These are phyloP conservation scores for Agrotis exclamationis DNA, from an alignment of 2,888 invertebrate genomes.

Conservation along the genomic window DNA sequence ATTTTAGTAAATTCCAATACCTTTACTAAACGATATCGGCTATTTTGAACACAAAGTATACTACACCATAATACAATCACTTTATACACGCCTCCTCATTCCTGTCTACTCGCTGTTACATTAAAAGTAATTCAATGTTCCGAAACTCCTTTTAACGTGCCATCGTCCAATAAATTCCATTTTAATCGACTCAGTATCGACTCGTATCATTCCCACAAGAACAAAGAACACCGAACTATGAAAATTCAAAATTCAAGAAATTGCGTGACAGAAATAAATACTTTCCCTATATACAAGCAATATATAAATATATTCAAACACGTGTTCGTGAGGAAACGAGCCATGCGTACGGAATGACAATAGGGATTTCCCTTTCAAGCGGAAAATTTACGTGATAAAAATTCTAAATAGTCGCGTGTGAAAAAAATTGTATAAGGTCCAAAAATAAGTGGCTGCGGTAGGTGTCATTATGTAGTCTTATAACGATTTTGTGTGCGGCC, in stretches of 20 bases:
- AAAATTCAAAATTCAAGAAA: constrained; percentile 82
- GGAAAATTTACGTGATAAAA: constrained; percentile 91
- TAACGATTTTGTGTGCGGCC: constrained; percentile 82
- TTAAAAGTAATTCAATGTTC: constrained; percentile 71
- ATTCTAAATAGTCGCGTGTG: constrained; percentile 89
- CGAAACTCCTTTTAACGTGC: constrained; percentile 77
- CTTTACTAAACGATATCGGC: constrained; percentile 29
- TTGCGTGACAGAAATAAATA: constrained; percentile 89
- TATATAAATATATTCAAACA: constrained; percentile 83
- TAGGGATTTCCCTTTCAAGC: constrained; percentile 90
- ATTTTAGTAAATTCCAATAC: constrained; percentile 26
- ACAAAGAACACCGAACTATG: constrained; percentile 74
- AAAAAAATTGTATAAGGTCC: constrained; percentile 88
- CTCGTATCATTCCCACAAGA: constrained; percentile 60
- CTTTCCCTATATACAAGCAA: constrained; percentile 78
- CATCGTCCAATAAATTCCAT: constrained; percentile 77
- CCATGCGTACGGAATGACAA: constrained; percentile 87
- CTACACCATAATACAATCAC: constrained; percentile 49
- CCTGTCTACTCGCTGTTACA: constrained; percentile 57
- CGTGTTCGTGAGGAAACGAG: constrained; percentile 89
- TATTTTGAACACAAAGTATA: constrained; percentile 47
- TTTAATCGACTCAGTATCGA: constrained; percentile 79
- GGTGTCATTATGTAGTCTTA: constrained; percentile 88
- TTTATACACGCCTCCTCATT: constrained; percentile 51
- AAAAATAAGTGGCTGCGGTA: constrained; percentile 89